These are phyloP conservation scores for Orchestes rusci DNA, from an alignment of 2,888 invertebrate species.

Conservation along the genomic window DNA sequence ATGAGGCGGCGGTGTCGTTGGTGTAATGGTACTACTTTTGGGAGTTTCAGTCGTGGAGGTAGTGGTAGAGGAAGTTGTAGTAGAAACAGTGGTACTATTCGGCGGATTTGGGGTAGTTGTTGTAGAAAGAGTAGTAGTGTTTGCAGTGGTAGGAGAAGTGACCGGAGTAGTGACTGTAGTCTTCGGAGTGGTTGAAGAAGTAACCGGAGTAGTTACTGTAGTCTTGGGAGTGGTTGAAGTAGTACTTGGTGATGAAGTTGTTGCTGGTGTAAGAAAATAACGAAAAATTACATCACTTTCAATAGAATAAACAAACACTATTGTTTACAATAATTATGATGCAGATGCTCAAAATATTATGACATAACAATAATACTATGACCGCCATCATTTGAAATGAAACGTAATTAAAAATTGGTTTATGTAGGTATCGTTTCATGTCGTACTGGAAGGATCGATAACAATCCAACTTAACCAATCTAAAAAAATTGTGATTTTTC, in stretches of 20 bases:
- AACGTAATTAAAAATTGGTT: too few species aligned
- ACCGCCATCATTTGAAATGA: too few species aligned
- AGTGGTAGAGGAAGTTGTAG: background rate
- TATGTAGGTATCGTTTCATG: too few species aligned
- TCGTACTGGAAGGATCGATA: too few species aligned
- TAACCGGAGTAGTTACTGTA: slow-evolving; percentile 20
- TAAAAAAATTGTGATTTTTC: too few species aligned
- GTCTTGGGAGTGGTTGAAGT: slow-evolving; percentile 21
- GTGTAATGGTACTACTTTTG: slow-evolving; percentile 14
- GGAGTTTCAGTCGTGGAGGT: slow-evolving; percentile 24
- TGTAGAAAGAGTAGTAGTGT: slow-evolving; percentile 18
- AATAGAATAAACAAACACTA: too few species aligned
- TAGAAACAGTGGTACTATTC: slow-evolving; percentile 7
- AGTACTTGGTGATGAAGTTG: slow-evolving; percentile 15
- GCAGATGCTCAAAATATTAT: too few species aligned
- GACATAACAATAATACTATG: too few species aligned
- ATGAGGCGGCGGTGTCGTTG: slow-evolving; percentile 22
- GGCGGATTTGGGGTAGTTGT: slow-evolving; percentile 25
- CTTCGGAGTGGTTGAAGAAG: slow-evolving; percentile 16
- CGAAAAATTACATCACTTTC: too few species aligned
- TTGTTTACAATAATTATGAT: too few species aligned
- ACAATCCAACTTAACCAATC: too few species aligned
- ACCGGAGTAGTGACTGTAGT: slow-evolving; percentile 21
- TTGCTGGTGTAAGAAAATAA: too few species aligned
- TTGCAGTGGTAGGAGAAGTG: slow-evolving; percentile 16